Evolutionary conservation across 2,113 vertebrate species (phyloP).

Genomic region (Enhydra lutris): DNA sequence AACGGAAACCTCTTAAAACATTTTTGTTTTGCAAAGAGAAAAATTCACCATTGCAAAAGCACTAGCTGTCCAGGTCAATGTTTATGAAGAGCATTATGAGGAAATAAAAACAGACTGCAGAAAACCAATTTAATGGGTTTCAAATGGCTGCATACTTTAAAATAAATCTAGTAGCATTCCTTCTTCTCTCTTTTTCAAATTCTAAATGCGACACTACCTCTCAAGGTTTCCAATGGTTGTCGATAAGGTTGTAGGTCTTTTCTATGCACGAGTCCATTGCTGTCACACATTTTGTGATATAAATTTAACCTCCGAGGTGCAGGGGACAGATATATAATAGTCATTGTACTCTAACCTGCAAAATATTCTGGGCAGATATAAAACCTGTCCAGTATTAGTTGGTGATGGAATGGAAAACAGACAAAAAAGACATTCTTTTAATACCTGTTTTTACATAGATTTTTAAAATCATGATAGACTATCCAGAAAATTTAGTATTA

Average conservation of each 20-base stretch:
- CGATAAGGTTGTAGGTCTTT: background rate
- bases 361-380: background rate
- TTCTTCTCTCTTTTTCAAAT: background rate
- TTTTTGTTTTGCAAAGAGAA: slow-evolving; percentile 19
- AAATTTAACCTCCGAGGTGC: background rate
- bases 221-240: background rate
- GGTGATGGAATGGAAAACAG: background rate
- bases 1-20: background rate
- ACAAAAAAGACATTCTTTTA: background rate
- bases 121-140: background rate
- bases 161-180: background rate
- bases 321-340: background rate
- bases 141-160: background rate
- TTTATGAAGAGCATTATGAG: background rate
- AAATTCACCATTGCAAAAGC: background rate
- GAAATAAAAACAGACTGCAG: background rate
- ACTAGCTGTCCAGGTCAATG: background rate
- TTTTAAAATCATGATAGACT: background rate
- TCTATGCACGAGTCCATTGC: background rate
- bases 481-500: background rate
- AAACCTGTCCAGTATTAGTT: background rate
- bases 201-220: background rate
- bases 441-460: background rate
- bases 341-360: background rate
- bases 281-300: background rate